Evolutionary conservation across 2,797 vertebrate genomes (phyloP).

Genomic region (Luscinia luscinia): DNA sequence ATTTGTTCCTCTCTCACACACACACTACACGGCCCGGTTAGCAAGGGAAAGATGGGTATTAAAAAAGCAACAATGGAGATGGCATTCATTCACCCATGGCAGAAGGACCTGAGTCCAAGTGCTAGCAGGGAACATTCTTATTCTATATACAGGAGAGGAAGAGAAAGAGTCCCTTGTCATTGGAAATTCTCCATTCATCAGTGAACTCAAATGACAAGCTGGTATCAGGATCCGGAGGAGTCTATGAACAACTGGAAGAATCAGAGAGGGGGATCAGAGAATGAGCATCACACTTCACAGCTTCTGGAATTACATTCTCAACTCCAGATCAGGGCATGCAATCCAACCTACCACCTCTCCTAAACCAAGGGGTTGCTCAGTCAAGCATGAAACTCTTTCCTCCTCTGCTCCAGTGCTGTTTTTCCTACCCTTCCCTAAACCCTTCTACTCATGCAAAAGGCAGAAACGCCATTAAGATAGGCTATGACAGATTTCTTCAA

Average conservation of each 20-base stretch:
- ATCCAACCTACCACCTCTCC: constrained; percentile 11
- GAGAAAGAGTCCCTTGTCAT: constrained; percentile 65
- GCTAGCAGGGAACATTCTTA: constrained; percentile 63
- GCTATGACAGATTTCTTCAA: background rate
- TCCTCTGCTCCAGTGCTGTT: background rate
- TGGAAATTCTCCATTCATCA: constrained; percentile 58
- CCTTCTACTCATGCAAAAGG: background rate
- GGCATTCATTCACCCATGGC: constrained; percentile 55
- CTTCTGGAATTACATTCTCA: constrained; percentile 49
- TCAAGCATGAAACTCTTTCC: background rate
- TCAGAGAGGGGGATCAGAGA: constrained; percentile 57
- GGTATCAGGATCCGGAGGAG: constrained; percentile 52
- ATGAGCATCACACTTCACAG: constrained; percentile 48
- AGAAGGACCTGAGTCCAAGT: constrained; percentile 55
- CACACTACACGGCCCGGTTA: background rate
- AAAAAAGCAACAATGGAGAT: constrained; percentile 66
- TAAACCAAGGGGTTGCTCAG: background rate
- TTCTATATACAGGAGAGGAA: constrained; percentile 72
- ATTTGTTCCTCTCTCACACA: constrained; percentile 22
- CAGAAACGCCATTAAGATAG: background rate
- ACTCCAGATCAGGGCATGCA: constrained; percentile 61
- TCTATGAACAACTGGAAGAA: constrained; percentile 62
- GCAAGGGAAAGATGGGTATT: constrained; percentile 45
- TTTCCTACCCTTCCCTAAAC: background rate
- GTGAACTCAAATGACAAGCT: constrained; percentile 52